phyloP scores from a whole-genome alignment of 2,888 invertebrate genomes.

The Salpingus planirostris region DNA sequence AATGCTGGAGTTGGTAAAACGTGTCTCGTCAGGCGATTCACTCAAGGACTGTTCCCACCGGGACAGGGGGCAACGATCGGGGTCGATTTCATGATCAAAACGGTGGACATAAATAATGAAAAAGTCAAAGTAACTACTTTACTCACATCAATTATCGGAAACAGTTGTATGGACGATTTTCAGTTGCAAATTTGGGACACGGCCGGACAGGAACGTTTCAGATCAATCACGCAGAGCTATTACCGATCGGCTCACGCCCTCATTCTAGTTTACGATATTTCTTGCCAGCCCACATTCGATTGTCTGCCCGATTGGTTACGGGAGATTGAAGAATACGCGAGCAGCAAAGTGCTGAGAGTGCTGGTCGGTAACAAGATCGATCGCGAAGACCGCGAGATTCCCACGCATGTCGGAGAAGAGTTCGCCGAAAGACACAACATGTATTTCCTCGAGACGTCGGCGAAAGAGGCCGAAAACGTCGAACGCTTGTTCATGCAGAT shows the following conservation, averaged over 20 bases:
- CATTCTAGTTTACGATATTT: slow-evolving; percentile 94
- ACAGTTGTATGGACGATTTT: slow-evolving; percentile 20
- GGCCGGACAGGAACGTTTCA: slow-evolving; percentile 92
- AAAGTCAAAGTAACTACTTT: slow-evolving; percentile 93
- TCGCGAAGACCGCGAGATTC: slow-evolving; percentile 91
- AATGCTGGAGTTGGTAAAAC: slow-evolving; percentile 99
- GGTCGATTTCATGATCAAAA: slow-evolving; percentile 99
- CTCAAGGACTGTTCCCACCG: slow-evolving; percentile 95
- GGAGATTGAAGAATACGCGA: slow-evolving; percentile 97
- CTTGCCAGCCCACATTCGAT: slow-evolving; percentile 96
- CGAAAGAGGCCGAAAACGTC: slow-evolving; percentile 96
- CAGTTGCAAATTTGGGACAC: slow-evolving; percentile 99
- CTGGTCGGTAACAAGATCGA: slow-evolving; percentile 97
- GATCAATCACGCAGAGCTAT: slow-evolving; percentile 96
- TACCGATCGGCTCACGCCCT: slow-evolving; percentile 95
- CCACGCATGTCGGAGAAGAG: slow-evolving; percentile 88
- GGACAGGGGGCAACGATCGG: slow-evolving; percentile 98
- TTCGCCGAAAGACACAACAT: slow-evolving; percentile 94
- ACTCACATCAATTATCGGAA: too few relatives aligned
- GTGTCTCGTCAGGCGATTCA: slow-evolving; percentile 91
- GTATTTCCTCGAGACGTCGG: slow-evolving; percentile 97
- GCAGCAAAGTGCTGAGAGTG: slow-evolving; percentile 86
- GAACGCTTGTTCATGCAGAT: slow-evolving; percentile 95
- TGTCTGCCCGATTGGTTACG: slow-evolving; percentile 94
- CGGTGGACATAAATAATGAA: slow-evolving; percentile 92